Base-by-base conservation (phyloP, 2,888 invertebrate genomes). In the Harpagoxenus sublaevis region DNA sequence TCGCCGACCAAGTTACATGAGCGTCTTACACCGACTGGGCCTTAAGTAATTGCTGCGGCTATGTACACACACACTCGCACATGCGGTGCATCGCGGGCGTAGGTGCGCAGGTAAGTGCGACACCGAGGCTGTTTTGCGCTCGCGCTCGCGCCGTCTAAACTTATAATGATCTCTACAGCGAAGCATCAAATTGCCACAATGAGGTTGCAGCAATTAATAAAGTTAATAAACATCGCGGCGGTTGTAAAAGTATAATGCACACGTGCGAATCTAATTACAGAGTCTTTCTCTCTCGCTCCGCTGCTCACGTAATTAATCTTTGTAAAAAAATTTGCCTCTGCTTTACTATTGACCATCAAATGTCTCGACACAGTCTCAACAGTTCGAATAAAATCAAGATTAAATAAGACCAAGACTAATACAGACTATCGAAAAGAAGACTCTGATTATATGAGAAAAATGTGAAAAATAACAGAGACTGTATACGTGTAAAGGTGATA, bases 131-230 rank as follows among this genome's bases (percentile, higher is more conserved):
- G 60, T 60, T 77, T 68, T 39, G 51, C n/a, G 65, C 65, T 74
- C 62, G 68, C 66, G 70, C 74, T 78, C 74, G 62, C 60, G 70
- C 75, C 83, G 82, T 84, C 84, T 85, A 89, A 89, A 89, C 88
- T 90, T 88, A 85, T 86, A 88, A 88, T 77, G 84, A 89, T 88
- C 60, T 62, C 83, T 60, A 70, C 82, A 48, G 82, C 83, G 73
- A 66, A 74, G 85, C 89, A 79, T 88, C 86, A 87, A 89, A 89
- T 87, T 90, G 85, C 86, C 55, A 77, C 83, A 82, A 83, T 87
- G 87, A 85, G 83, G 78, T 84, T 65, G 84, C 39, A 83, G 82
- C 84, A 87, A 90, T 89, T 88, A 89, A 90, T 88, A 86, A 89
- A 88, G 84, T 89, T 87, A 89, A 86, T 87, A 88, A 90, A 88